Base-by-base conservation (phyloP, 2,113 vertebrate genomes). In the Trogon surrucura region DNA sequence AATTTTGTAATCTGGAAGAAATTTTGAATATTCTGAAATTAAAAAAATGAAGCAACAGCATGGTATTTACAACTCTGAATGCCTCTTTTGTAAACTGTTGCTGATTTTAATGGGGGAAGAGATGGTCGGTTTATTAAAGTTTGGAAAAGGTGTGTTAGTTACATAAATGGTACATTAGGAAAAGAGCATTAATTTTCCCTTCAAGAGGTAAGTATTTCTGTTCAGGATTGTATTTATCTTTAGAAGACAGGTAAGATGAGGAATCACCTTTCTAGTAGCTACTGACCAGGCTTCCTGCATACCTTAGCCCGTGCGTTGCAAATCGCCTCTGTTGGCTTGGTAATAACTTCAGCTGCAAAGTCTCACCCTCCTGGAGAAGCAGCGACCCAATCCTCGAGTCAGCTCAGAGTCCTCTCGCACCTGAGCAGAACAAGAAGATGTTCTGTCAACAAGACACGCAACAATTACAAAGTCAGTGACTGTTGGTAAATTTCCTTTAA, bases 401-500 rank as follows among this genome's bases (percentile, higher is more conserved):
- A 26, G 80, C 71, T 30, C 82, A 16, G 65, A 45, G 41, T 27
- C 8, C 1, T 47, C 27, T 2, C 20, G 45, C 67, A 60, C 88
- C 94, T 70, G 92, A 21, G 8, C 1, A 9, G 83, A 70, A 27
- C 57, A 72, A 5, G 1, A 14, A 71, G 69, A 66, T 4, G 34
- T 21, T 34, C 23, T 9, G 53, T 77, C 51, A 77, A 21, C 41
- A 11, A 32, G 26, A 56, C 41, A 19, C 5, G 16, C 38, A 34
- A 5, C 1, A 36, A n/a, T 14, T 20, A 11, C 27, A 25, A 19
- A 53, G 30, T 5, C 92, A 60, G 32, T 0, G 23, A 6, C 62
- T 58, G 36, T 3, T 6, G 12, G 10, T 1, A 23, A 8, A 7
- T 7, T 10, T n/a, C 48, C 81, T 50, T 4, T 1, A 38, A 13